Percentiles rank a stretch among this genome's conserved stretches.
These are phyloP conservation scores for Muscina levida DNA, from an alignment of 2,888 invertebrate genomes.

Conservation along the genomic window DNA sequence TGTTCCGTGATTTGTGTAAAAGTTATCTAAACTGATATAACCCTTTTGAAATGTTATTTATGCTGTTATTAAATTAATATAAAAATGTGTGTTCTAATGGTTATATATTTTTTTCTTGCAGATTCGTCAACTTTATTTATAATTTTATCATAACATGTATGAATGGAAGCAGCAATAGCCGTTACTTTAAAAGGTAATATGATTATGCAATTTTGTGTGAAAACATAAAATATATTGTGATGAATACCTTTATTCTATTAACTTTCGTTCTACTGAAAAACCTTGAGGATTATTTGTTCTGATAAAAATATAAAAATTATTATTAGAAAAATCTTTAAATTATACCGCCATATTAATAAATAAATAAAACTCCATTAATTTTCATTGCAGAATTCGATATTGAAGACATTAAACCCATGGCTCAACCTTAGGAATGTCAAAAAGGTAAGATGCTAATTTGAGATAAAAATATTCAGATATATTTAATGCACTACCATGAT, in stretches of 20 bases:
- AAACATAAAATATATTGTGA: constrained; percentile 6
- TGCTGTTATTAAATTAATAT: not conserved
- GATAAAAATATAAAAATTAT: not conserved
- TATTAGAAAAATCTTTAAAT: not conserved
- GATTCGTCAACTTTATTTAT: not conserved
- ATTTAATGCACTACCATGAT: constrained; percentile 55
- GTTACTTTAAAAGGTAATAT: not conserved
- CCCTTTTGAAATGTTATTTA: not conserved
- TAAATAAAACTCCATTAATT: too few species aligned
- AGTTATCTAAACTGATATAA: constrained; percentile 48
- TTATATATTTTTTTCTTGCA: constrained; percentile 17
- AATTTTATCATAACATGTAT: not conserved
- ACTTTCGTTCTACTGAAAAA: constrained; percentile 34
- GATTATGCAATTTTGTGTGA: not conserved
- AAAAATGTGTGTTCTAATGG: not conserved
- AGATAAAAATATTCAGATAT: too few species aligned
- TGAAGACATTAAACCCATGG: too few species aligned
- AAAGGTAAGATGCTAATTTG: not conserved
- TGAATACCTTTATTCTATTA: constrained; percentile 37
- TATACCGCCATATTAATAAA: not conserved
- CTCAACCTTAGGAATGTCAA: too few species aligned
- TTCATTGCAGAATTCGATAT: too few species aligned
- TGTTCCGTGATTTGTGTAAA: constrained; percentile 76
- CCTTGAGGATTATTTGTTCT: constrained; percentile 20
- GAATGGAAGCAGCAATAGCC: not conserved